A percentile compares a stretch with the other conserved stretches of the same genome.
Conservation (phyloP, 2,113 vertebrate genomes). For the Apeltes quadracus region DNA sequence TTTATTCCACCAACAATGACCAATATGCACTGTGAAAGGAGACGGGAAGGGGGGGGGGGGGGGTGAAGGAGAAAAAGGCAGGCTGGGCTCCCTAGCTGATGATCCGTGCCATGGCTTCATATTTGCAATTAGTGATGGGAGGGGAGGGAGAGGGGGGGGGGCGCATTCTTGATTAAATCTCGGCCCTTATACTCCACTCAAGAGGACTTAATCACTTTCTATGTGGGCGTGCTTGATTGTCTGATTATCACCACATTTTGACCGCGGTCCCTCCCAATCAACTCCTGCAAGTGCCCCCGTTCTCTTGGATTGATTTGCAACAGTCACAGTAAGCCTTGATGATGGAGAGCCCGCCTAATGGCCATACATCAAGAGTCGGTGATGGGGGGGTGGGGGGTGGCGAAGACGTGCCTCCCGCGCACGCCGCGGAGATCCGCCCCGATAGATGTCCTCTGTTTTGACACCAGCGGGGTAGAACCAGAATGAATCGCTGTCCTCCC, state of each 20-base stretch:
- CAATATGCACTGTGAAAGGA: background rate
- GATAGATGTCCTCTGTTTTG: slow-evolving; percentile 65
- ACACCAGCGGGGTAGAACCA: slow-evolving; percentile 45
- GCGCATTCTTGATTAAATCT: slow-evolving; percentile 76
- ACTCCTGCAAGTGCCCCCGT: slow-evolving; percentile 31
- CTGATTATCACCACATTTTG: slow-evolving; percentile 72
- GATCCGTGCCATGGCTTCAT: slow-evolving; percentile 68
- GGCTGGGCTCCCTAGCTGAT: slow-evolving; percentile 38
- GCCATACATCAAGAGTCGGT: slow-evolving; percentile 60
- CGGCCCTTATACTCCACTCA: slow-evolving; percentile 57
- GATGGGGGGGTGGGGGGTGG: slow-evolving; percentile 37
- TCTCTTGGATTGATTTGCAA: slow-evolving; percentile 67
- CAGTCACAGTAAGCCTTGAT: slow-evolving; percentile 66
- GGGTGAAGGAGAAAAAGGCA: slow-evolving; percentile 21
- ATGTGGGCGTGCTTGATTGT: slow-evolving; percentile 74
- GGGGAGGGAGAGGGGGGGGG: background rate
- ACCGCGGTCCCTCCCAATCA: slow-evolving; percentile 68
- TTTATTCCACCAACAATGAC: slow-evolving; percentile 17
- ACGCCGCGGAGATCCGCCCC: slow-evolving; percentile 39
- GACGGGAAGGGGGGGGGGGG: background rate
- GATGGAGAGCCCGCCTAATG: slow-evolving; percentile 68
- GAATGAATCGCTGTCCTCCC: slow-evolving; percentile 46
- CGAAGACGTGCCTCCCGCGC: slow-evolving; percentile 34
- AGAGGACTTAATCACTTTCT: slow-evolving; percentile 75
- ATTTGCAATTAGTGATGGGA: slow-evolving; percentile 73